Evolutionary conservation across 2,797 vertebrate species (phyloP).

Genomic region (Oryzias dopingdopingensis): DNA sequence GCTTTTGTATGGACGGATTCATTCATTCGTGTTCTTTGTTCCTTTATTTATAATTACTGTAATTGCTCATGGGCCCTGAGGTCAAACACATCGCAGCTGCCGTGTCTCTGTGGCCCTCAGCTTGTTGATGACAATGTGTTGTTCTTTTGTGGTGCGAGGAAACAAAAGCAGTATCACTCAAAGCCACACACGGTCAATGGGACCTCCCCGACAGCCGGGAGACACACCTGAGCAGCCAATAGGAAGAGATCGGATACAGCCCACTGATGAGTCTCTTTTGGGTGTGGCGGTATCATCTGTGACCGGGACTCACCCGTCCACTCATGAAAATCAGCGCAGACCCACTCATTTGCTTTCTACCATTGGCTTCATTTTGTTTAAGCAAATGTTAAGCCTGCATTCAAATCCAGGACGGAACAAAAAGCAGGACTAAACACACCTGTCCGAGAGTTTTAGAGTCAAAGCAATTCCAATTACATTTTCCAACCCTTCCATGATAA

Average conservation of each 20-base stretch:
- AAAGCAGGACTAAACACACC: background rate
- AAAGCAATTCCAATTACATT: background rate
- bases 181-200: slow-evolving; percentile 10
- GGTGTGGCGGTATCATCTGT: slow-evolving; percentile 12
- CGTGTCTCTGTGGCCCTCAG: background rate
- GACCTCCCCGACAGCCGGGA: slow-evolving; percentile 20
- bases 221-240: slow-evolving; percentile 35
- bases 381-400: slow-evolving; percentile 63
- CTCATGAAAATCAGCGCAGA: slow-evolving; percentile 3
- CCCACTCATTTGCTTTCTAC: slow-evolving; percentile 39
- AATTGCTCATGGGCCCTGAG: slow-evolving; percentile 42
- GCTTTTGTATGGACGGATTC: slow-evolving; percentile 12
- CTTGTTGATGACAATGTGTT: slow-evolving; percentile 11
- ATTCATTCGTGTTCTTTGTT: slow-evolving; percentile 8
- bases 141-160: background rate
- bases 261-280: slow-evolving; percentile 44
- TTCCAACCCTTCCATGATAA: background rate
- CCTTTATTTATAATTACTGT: slow-evolving; percentile 20
- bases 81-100: slow-evolving; percentile 38
- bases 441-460: background rate
- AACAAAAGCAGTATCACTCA: slow-evolving; percentile 25
- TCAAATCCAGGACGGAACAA: slow-evolving; percentile 55
- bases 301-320: slow-evolving; percentile 1
- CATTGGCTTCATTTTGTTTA: slow-evolving; percentile 63
- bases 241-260: slow-evolving; percentile 3